Evolutionary conservation across 2,888 invertebrate species (phyloP).

Genomic region (Acronicta psi): DNA sequence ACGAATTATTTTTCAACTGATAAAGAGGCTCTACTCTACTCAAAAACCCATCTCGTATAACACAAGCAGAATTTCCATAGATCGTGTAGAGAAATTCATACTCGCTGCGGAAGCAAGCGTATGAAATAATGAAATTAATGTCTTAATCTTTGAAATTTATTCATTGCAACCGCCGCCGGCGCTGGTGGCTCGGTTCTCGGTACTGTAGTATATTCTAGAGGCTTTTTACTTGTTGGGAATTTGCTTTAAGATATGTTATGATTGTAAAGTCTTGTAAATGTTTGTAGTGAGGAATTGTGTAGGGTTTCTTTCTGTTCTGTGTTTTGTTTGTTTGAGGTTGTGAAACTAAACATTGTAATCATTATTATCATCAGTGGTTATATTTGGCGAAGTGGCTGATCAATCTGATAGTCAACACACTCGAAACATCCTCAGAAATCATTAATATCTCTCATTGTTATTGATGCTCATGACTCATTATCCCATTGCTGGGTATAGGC

Average conservation of each 20-base stretch:
- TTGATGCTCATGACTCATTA: too few relatives aligned
- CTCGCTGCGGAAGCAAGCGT: conserved; percentile 45
- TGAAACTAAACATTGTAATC: too few relatives aligned
- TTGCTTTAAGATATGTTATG: conserved; percentile 30
- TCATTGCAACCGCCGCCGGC: conserved; percentile 61
- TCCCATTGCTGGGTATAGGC: too few relatives aligned
- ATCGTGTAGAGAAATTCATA: conserved; percentile 49
- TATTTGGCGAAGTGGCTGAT: too few relatives aligned
- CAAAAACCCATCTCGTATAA: conserved; percentile 17
- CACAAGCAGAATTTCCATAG: conserved; percentile 34
- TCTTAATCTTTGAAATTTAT: conserved; percentile 77
- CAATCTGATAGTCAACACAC: too few relatives aligned
- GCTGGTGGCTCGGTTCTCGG: conserved; percentile 33
- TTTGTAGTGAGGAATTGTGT: not conserved
- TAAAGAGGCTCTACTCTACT: not conserved
- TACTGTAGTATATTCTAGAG: conserved; percentile 35
- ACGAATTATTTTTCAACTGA: too few relatives aligned
- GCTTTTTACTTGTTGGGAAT: conserved; percentile 40
- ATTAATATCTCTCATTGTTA: too few relatives aligned
- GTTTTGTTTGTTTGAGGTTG: too few relatives aligned
- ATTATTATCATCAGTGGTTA: too few relatives aligned
- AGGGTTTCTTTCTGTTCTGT: too few relatives aligned
- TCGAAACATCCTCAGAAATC: too few relatives aligned
- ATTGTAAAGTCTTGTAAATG: conserved; percentile 12
- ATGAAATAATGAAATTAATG: conserved; percentile 71